Percentiles rank a stretch among this genome's conserved stretches.
phyloP scores from a whole-genome alignment of 2,113 vertebrate species.

The Melanerpes aurifrons region DNA sequence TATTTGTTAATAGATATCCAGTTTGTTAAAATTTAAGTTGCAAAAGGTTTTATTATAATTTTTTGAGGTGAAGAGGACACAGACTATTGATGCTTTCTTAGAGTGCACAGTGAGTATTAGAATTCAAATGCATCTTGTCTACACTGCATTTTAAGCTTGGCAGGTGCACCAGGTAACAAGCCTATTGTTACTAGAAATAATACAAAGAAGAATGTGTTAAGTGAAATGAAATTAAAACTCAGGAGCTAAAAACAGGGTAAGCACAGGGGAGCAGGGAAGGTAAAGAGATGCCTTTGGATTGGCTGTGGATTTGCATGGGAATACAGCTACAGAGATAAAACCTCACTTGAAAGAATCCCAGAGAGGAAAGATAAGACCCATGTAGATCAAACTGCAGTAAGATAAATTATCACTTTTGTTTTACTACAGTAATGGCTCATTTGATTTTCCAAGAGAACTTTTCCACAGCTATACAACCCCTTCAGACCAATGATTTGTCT shows the following conservation, averaged over 20 bases:
- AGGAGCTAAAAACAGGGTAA: neutral
- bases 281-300: neutral
- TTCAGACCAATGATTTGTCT: neutral
- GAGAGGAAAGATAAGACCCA: neutral
- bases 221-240: neutral
- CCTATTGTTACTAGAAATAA: neutral
- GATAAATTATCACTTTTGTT: neutral
- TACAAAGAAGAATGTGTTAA: neutral
- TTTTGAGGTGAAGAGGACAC: neutral
- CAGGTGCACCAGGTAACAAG: neutral
- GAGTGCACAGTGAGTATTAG: neutral
- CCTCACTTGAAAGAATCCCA: neutral
- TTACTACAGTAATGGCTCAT: neutral
- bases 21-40: constrained; percentile 10
- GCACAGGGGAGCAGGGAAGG: neutral
- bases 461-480: neutral
- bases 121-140: neutral
- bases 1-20: neutral
- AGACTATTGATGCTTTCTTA: neutral
- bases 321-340: neutral
- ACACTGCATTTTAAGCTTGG: neutral
- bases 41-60: neutral
- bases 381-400: neutral
- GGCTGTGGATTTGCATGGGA: neutral
- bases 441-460: neutral